Percentiles rank a stretch among this genome's conserved stretches.
Evolutionary conservation across 30 jellyfish, hydroid and myxozoan species (phyloP).

Genomic region (Aurelia sp.): DNA sequence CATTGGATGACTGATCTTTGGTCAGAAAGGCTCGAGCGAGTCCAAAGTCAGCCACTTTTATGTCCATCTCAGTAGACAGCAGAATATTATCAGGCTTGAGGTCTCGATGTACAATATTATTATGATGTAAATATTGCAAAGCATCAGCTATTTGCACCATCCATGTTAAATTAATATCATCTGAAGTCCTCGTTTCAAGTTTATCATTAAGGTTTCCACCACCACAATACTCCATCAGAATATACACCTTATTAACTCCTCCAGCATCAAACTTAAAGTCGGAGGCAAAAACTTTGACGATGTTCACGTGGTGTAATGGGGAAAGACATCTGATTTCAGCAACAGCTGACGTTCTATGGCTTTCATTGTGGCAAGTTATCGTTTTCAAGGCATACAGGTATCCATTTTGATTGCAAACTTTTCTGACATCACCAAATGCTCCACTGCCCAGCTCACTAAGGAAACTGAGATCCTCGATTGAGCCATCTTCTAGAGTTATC

Average conservation of each 20-base stretch:
- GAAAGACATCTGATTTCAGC: slow-evolving; percentile 57
- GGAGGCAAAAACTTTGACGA: slow-evolving; percentile 54
- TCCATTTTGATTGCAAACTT: slow-evolving; percentile 58
- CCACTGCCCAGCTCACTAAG: slow-evolving; percentile 58
- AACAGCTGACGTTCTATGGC: slow-evolving; percentile 30
- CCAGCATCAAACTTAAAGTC: slow-evolving; percentile 40
- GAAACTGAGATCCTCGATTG: slow-evolving; percentile 23
- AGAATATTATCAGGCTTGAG: slow-evolving; percentile 72
- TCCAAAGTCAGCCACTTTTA: slow-evolving; percentile 79
- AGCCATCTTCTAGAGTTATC: slow-evolving; percentile 14
- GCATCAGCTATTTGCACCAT: slow-evolving; percentile 68
- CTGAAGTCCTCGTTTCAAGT: background rate
- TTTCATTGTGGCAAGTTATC: background rate
- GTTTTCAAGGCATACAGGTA: slow-evolving; percentile 47
- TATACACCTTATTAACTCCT: slow-evolving; percentile 8
- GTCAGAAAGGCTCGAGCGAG: slow-evolving; percentile 55
- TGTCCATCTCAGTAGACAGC: slow-evolving; percentile 31
- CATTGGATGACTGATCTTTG: background rate
- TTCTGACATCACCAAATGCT: slow-evolving; percentile 70
- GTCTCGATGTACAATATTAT: slow-evolving; percentile 72
- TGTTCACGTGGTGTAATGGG: slow-evolving; percentile 25
- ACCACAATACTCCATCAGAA: slow-evolving; percentile 73
- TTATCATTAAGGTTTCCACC: slow-evolving; percentile 63
- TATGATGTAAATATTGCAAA: slow-evolving; percentile 32
- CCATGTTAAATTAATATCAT: slow-evolving; percentile 46